phyloP scores from a whole-genome alignment of 2,113 vertebrate genomes.

The Lycocorax pyrrhopterus region DNA sequence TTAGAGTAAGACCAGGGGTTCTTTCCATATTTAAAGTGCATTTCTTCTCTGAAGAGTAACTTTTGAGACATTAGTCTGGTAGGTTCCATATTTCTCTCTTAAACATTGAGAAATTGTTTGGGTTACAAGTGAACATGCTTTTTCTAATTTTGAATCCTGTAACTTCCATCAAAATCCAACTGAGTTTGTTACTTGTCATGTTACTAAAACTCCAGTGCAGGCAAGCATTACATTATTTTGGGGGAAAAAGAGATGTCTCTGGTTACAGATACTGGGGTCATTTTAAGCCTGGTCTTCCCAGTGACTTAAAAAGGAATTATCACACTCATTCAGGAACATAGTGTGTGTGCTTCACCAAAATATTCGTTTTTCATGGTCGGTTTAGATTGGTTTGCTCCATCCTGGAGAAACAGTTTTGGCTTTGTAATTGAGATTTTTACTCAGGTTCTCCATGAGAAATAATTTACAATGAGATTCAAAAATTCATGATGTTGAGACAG shows the following conservation, averaged over 20 bases:
- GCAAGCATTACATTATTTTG: neutral
- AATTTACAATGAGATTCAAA: neutral
- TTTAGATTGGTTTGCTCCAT: neutral
- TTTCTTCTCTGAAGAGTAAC: neutral
- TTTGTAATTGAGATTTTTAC: neutral
- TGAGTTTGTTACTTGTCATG: neutral
- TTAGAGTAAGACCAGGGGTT: neutral
- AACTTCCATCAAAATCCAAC: neutral
- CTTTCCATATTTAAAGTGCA: neutral
- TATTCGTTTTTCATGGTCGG: neutral
- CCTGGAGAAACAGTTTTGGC: neutral
- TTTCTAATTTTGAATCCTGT: neutral
- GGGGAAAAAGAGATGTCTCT: rapidly evolving
- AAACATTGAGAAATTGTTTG: neutral
- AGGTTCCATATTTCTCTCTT: neutral
- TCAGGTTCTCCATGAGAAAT: neutral
- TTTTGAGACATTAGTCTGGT: neutral
- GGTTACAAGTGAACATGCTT: neutral
- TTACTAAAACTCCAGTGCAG: neutral
- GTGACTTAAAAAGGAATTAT: neutral
- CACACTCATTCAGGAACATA: neutral
- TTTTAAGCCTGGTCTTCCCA: neutral
- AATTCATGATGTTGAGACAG: neutral
- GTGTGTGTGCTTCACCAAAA: neutral
- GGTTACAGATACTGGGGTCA: neutral